Base-by-base conservation (phyloP, 2,113 vertebrate species). In the Alosa alosa region DNA sequence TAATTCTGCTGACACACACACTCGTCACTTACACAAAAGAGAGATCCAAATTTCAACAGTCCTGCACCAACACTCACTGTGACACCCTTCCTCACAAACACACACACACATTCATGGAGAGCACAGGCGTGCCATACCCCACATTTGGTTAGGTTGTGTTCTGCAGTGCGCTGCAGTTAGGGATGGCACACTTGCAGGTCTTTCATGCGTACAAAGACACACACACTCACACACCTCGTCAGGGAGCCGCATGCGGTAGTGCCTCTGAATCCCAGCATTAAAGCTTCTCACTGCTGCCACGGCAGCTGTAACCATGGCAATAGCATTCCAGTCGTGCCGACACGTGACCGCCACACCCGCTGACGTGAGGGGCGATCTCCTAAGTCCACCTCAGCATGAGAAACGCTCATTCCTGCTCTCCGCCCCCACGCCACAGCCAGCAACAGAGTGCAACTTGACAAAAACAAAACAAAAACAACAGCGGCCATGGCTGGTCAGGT, bases 141-240 rank as follows among this genome's bases (percentile, higher is more conserved):
- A 78, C 72, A 78, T 78, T 78, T 78, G 72, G 72, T 78, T 78
- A 78, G 72, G 36, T 22, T 64, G 52, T 64, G 72, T 39, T 11
- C 72, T 41, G 60, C 46, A 82, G 47, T 31, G 50, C 41, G 50
- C 45, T 20, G 52, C 81, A 68, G 25, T 39, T 3, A 78, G 72
- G 72, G 72, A 78, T 78, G 72, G 72, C 72, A 78, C 72, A 78
- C 72, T 78, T 78, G 72, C 72, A 78, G 72, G 31, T 39, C 36
- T 78, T 78, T 39, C 15, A 75, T 41, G 36, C 72, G 22, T 15
- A 85, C 81, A 68, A 60, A 52, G 45, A 36, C 68, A 83, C 84
- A 49, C 82, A 82, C 17, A 57, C 31, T 55, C 64, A 72, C n/a
- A 36, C 60, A 36, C 31, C 11, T 78, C 31, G 11, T 78, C 36